Evolutionary conservation across 92 coral and sea anemone genomes (phyloP), one percentile per base, ranked within the genome.

Genomic region (Paramuricea clavata): DNA sequence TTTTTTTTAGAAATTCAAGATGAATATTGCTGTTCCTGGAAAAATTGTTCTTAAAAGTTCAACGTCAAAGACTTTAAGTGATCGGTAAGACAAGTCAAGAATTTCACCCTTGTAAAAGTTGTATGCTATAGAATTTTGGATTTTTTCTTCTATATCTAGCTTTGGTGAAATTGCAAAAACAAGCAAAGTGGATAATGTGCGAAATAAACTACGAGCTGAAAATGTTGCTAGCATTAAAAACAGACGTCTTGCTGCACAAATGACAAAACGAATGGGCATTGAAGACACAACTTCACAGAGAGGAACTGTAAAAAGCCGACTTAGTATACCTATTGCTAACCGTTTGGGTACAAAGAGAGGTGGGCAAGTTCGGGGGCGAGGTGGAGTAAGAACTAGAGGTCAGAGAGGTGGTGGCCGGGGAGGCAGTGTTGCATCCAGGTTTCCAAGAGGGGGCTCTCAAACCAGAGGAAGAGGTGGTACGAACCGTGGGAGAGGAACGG

Each of bases 41-140:
- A 97, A 97, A 89, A 97, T 97, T 10, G 93, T 97, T 69, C 93
- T 97, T 42, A 97, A 97, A 91, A 90, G 99, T 62, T 91, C 99
- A 22, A 97, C 99, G 0, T 81, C 93, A 85, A 95, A 97, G 94
- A 93, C 98, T n/a, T 88, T 97, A 41, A 97, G 95, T 92, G 99
- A 97, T 88, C 98, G 99, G 99, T 97, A 95, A 94, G 98, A 81
- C 82, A 50, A 69, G 22, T 62, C 75, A 54, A 54, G 11, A 19
- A 19, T 28, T 65, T 65, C 9, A 27, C 23, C 23, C 17, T 13
- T 26, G 3, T 28, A 11, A 28, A 2, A 65, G 27, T 12, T 28
- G 72, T 31, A 60, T 19, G 42, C 17, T 15, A 3, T 65, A 12
- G 11, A n/a, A 28, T 31, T 2, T 65, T 26, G 26, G n/a, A n/a